Percentiles rank a stretch among this genome's conserved stretches.
Conservation (phyloP, 1,140 invertebrate genomes). For the Catajapyx aquilonaris region DNA sequence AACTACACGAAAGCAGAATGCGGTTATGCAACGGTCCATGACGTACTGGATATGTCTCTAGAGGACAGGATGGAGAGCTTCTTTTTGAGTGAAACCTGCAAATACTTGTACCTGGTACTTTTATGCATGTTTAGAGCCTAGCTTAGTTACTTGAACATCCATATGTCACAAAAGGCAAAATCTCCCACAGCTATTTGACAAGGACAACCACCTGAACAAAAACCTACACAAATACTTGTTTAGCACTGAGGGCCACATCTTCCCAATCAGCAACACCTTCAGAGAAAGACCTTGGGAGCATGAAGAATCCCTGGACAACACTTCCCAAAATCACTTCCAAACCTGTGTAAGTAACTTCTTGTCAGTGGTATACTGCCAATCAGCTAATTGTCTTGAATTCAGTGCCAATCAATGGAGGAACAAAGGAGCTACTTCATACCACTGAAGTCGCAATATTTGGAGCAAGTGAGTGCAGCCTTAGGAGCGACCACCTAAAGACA, state of each 20-base stretch:
- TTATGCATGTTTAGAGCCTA: neutral
- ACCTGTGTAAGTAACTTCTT: constrained; percentile 5
- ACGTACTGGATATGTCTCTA: constrained; percentile 38
- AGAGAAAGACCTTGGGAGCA: constrained; percentile 19
- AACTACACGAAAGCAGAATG: constrained; percentile 34
- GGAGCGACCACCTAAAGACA: too few relatives aligned
- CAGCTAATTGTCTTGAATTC: constrained; percentile 13
- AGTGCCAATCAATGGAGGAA: constrained; percentile 28
- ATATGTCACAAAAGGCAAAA: too few relatives aligned
- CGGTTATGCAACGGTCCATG: constrained; percentile 47
- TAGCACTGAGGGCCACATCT: constrained; percentile 44
- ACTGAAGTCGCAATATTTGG: constrained; percentile 26
- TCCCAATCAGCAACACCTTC: constrained; percentile 29
- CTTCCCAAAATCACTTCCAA: constrained; percentile 6
- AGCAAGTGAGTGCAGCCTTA: constrained; percentile 24
- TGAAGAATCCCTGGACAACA: constrained; percentile 4
- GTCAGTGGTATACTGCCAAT: neutral
- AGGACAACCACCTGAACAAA: constrained; percentile 37
- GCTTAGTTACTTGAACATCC: constrained; percentile 14
- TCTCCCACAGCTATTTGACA: constrained; percentile 48
- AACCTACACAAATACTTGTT: constrained; percentile 34
- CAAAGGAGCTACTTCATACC: constrained; percentile 28
- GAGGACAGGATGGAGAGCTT: constrained; percentile 53
- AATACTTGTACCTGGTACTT: constrained; percentile 47
- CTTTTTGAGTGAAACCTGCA: constrained; percentile 47